phyloP scores from a whole-genome alignment of 1,140 invertebrate genomes.

The Drosophila subobscura region DNA sequence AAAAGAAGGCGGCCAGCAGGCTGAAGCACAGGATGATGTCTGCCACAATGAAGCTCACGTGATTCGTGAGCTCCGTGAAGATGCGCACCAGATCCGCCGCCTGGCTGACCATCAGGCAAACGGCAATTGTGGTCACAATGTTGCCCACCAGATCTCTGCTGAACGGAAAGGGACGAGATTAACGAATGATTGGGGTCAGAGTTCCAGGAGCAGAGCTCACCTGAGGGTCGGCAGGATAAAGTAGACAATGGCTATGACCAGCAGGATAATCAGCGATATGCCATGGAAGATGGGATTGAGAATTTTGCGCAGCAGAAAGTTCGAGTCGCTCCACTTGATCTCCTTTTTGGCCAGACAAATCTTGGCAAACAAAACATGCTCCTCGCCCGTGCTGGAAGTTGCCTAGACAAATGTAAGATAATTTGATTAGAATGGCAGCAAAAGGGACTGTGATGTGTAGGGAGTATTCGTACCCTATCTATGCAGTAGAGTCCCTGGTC shows the following conservation, averaged over 20 bases:
- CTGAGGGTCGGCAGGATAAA: conserved; percentile 91
- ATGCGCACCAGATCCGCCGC: conserved; percentile 90
- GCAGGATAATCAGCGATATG: conserved; percentile 88
- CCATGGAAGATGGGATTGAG: conserved; percentile 90
- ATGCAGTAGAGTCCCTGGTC: conserved; percentile 90
- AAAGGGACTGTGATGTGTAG: too few relatives aligned
- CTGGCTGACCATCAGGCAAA: conserved; percentile 90
- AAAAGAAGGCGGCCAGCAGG: conserved; percentile 91
- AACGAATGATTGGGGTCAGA: conserved; percentile 15
- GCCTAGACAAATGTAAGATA: conserved; percentile 35
- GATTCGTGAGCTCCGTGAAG: conserved; percentile 91
- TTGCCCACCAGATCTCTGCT: conserved; percentile 91
- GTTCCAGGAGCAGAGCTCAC: conserved; percentile 41
- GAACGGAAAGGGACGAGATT: conserved; percentile 35
- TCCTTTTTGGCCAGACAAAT: conserved; percentile 89
- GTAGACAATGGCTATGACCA: conserved; percentile 91
- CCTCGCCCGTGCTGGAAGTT: conserved; percentile 53
- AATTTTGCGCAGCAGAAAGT: conserved; percentile 89
- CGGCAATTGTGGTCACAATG: conserved; percentile 90
- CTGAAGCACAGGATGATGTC: conserved; percentile 90
- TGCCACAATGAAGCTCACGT: conserved; percentile 90
- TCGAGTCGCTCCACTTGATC: conserved; percentile 88
- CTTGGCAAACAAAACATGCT: conserved; percentile 87
- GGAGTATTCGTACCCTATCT: conserved; percentile 86
- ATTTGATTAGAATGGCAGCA: neutral